Evolutionary conservation across 1,140 invertebrate genomes (phyloP), one percentile per base, ranked within the genome.

Genomic region (Conopomorpha cramerella): DNA sequence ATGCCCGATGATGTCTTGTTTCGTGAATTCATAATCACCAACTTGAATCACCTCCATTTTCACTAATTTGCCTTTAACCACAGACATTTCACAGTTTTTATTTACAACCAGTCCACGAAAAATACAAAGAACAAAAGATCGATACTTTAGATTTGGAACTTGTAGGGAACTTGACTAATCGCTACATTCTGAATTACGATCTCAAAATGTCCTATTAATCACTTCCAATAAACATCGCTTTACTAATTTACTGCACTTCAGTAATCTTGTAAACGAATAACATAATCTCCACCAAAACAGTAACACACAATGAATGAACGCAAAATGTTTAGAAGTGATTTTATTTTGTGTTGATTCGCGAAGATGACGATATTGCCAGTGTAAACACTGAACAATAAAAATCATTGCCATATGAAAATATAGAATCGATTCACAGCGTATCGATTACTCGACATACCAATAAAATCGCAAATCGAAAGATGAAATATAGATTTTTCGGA

Each of bases 1-100:
- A 81, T 98, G 95, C 36, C 97, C 97, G 53, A 99, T 93, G 48
- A 99, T 86, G 78, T 99, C 96, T 77, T 95, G 95, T 55, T 89
- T 90, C 77, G 89, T 93, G 78, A 97, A 99, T 74, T 98, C 95
- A 82, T 94, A 99, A 67, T 98, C 93, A 49, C 96, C 96, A 44
- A 99, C 87, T 58, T 86, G 84, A 77, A 98, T 94, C 89, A 96
- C 95, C 64, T 76, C 71, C 66, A 73, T 76, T 67, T 76, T 76
- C 60, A 76, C 55, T 44, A 73, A 43, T 59, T 72, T 76, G 43
- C 65, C 67, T 54, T 72, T 76, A 37, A 71, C 67, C 56, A 72
- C 66, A 47, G 71, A 72, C 71, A 76, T 76, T 58, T 71, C 19
- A 43, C 37, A 61, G 55, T 67, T 50, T 59, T 50, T 59, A 56